Evolutionary conservation across 2,113 vertebrate genomes (phyloP), one percentile per base, ranked within the genome.

Genomic region (Ceyx melanurus): DNA sequence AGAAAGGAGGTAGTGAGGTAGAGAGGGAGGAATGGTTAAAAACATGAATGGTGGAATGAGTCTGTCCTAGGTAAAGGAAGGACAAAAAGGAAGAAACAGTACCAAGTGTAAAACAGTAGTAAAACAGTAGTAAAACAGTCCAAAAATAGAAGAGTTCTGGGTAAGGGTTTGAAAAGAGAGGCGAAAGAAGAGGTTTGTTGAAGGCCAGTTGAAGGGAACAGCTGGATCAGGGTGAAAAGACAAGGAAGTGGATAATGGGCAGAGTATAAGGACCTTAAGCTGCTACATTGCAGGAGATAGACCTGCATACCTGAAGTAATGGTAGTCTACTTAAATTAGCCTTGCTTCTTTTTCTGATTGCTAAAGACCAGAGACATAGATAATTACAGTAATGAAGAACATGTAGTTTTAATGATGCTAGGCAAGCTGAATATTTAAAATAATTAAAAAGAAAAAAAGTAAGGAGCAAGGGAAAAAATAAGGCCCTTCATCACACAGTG

Each of bases 221-320:
- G 42, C 21, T 64, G 1, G 25, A 25, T 15, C 0, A 0, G 23
- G 7, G 19, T 74, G 57, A 78, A 40, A 78, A 81, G 42, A 68
- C n/a, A 53, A 87, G 42, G 64, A 85, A 17, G 5, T 67, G 23
- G 13, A 35, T 35, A 53, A 42, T 20, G 37, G n/a, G 10, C 42
- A 54, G 53, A 73, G 48, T 4, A 3, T 60, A 75, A 67, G 17
- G 17, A 43, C 31, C 23, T 19, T 33, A 10, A 60, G 43, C 46
- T 56, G 20, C 14, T 73, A 0, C 0, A 0, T 21, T 72, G 8
- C 35, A 42, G 22, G 56, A 83, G 35, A 13, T 79, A 15, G 78
- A 75, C 28, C 9, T 65, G 7, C 10, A 2, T 48, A 19, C 16
- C 21, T 35, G 26, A 13, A 5, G 5, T 35, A 37, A n/a, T 23